phyloP scores from a whole-genome alignment of 35 echinoderm and acorn worm genomes.

The Ophioderma brevispina region DNA sequence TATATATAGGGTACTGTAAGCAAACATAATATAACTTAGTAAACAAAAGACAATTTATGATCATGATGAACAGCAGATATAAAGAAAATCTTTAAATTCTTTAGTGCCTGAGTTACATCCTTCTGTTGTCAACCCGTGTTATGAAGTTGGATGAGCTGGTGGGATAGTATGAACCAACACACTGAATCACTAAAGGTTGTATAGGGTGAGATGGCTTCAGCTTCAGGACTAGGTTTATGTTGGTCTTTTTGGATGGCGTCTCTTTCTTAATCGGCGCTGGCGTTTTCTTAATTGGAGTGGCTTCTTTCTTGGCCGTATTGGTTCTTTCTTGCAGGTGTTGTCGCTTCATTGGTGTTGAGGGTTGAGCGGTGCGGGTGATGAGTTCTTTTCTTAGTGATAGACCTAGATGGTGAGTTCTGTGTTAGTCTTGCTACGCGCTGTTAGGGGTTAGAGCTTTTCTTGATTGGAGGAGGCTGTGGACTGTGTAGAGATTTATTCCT shows the following conservation, averaged over 20 bases:
- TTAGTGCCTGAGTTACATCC: too few species aligned
- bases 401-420: slow-evolving; percentile 16
- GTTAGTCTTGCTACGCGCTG: slow-evolving; percentile 3
- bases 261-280: background rate
- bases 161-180: too few species aligned
- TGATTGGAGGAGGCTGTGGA: slow-evolving; percentile 28
- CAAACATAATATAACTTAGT: too few species aligned
- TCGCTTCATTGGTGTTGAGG: slow-evolving; percentile 19
- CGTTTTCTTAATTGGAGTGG: background rate
- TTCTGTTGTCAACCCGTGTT: too few species aligned
- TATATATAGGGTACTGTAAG: too few species aligned
- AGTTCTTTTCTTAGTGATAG: slow-evolving; percentile 12
- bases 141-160: too few species aligned
- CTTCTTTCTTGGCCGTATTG: background rate
- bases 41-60: too few species aligned
- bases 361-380: background rate
- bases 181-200: too few species aligned
- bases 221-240: background rate
- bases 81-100: too few species aligned
- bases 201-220: too few species aligned
- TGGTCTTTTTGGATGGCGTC: background rate
- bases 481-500: slow-evolving; percentile 7
- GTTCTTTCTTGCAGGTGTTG: background rate
- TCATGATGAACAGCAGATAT: too few species aligned
- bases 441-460: slow-evolving; percentile 38